phyloP scores from a whole-genome alignment of 2,888 invertebrate genomes.

The Brachypalpus laphriformis region DNA sequence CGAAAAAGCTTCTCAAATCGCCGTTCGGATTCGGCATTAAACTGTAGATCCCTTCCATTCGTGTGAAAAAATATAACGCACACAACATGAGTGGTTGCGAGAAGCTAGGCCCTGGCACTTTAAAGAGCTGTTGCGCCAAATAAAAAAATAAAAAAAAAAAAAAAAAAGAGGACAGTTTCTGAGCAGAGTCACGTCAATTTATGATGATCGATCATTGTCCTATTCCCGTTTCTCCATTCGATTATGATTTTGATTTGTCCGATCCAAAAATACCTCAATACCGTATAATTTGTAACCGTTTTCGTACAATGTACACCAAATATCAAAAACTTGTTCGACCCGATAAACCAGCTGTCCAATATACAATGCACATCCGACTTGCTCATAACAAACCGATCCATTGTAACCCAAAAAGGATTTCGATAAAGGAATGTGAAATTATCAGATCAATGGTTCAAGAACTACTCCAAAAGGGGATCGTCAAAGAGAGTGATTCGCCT shows the following conservation, averaged over 20 bases:
- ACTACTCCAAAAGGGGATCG: too few relatives aligned
- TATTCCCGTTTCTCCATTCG: neutral
- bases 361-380: conserved; percentile 3
- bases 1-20: too few relatives aligned
- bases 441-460: too few relatives aligned
- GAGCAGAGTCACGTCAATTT: neutral
- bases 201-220: conserved; percentile 6
- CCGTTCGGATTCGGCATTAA: too few relatives aligned
- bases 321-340: conserved; percentile 3
- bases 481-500: too few relatives aligned
- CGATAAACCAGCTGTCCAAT: conserved; percentile 6
- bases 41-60: too few relatives aligned
- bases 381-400: conserved; percentile 11
- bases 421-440: neutral
- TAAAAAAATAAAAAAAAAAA: too few relatives aligned
- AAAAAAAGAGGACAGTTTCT: neutral
- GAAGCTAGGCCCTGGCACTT: too few relatives aligned
- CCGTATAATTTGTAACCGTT: conserved; percentile 1
- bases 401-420: conserved; percentile 1
- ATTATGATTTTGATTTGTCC: conserved; percentile 3
- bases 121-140: too few relatives aligned
- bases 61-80: too few relatives aligned
- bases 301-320: neutral
- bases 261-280: conserved; percentile 6
- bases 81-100: too few relatives aligned